Evolutionary conservation across 1,140 invertebrate species (phyloP).

Genomic region (Hyles vespertilio): DNA sequence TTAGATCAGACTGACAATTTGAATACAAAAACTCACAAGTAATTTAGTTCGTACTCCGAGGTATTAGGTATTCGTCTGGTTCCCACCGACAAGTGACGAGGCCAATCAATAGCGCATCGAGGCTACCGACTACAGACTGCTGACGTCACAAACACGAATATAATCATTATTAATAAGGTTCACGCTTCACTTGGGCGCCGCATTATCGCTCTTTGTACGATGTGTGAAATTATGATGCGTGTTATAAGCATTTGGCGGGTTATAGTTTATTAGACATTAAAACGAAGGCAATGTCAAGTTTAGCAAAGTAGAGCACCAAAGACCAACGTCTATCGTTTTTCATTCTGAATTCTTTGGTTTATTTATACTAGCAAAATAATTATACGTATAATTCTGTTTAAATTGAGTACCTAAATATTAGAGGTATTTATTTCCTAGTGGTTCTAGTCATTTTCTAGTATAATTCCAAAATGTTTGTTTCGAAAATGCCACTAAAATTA

Average conservation of each 20-base stretch:
- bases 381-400: too few species aligned
- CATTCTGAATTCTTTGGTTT: conserved; percentile 3
- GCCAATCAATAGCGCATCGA: conserved; percentile 30
- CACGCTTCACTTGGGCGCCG: conserved; percentile 26
- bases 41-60: too few species aligned
- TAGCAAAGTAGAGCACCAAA: background rate
- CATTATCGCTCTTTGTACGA: conserved; percentile 3
- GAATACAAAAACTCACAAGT: too few species aligned
- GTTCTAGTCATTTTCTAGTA: too few species aligned
- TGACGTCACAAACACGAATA: conserved; percentile 16
- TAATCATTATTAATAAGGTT: conserved; percentile 34
- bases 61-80: too few species aligned
- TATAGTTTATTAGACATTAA: too few species aligned
- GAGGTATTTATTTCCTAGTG: too few species aligned
- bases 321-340: conserved; percentile 3
- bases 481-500: too few species aligned
- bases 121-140: conserved; percentile 17
- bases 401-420: too few species aligned
- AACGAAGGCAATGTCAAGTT: too few species aligned
- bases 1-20: too few species aligned
- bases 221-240: conserved; percentile 1
- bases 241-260: background rate
- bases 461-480: too few species aligned
- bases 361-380: background rate
- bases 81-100: background rate